phyloP scores from a whole-genome alignment of 2,888 invertebrate species.

The Diarsia brunnea region DNA sequence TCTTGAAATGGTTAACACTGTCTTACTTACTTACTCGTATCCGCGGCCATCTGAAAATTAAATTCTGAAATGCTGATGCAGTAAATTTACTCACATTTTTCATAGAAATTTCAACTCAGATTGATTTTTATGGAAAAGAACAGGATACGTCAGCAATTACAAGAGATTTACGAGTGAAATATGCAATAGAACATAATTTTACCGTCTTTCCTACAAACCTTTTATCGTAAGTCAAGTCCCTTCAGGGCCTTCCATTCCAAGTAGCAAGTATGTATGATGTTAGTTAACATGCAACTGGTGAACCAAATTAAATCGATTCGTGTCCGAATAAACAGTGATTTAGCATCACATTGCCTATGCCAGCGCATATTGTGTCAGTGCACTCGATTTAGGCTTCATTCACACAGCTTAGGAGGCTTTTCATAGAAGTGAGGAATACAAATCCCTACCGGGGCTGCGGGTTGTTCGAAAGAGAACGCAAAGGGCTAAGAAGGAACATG shows the following conservation, averaged over 20 bases:
- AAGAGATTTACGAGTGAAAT: slow-evolving; percentile 15
- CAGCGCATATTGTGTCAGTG: slow-evolving; percentile 11
- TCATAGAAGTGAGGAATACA: not conserved
- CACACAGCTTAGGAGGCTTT: slow-evolving; percentile 13
- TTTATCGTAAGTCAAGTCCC: not conserved
- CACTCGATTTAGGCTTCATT: slow-evolving; percentile 17
- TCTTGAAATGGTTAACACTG: not conserved
- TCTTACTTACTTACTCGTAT: not conserved
- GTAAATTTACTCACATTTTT: not conserved
- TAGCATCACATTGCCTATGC: slow-evolving; percentile 39
- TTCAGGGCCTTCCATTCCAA: not conserved
- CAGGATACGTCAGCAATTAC: slow-evolving; percentile 5
- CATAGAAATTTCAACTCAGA: not conserved
- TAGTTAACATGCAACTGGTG: slow-evolving; percentile 40
- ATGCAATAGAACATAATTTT: slow-evolving; percentile 25
- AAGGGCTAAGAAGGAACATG: too few relatives aligned
- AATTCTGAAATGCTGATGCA: not conserved
- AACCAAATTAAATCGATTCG: slow-evolving; percentile 66
- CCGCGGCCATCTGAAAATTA: not conserved
- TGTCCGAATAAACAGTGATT: slow-evolving; percentile 63
- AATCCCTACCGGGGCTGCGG: not conserved
- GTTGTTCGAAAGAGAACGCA: too few relatives aligned
- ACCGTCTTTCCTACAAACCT: not conserved
- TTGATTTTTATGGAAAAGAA: slow-evolving; percentile 20
- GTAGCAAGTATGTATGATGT: slow-evolving; percentile 14